Percentiles rank a stretch among this genome's conserved stretches.
Conservation (phyloP, 2,888 invertebrate genomes). For the Aphelenchoides bicaudatus region DNA sequence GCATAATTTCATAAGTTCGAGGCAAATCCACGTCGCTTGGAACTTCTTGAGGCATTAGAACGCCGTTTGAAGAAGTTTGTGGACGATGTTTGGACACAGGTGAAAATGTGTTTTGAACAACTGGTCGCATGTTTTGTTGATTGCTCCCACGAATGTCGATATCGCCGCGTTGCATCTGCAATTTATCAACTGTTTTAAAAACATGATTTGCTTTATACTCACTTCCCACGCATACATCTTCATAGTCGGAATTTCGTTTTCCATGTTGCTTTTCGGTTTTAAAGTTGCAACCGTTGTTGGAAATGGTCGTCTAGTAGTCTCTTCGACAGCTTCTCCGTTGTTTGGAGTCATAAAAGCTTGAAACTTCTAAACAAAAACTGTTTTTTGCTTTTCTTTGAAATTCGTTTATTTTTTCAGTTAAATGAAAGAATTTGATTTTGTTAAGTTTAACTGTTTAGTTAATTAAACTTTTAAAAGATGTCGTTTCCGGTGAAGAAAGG, state of each 20-base stretch:
- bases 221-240: conserved; percentile 7
- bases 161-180: conserved; percentile 15
- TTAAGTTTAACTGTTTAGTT: no score
- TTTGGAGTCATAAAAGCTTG: conserved; percentile 3
- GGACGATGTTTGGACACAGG: conserved; percentile 6
- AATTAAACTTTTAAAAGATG: no score
- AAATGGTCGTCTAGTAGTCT: background rate
- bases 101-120: background rate
- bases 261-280: no score
- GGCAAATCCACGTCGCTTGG: conserved; percentile 19
- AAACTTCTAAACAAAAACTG: no score
- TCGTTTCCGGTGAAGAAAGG: no score
- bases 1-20: conserved; percentile 5
- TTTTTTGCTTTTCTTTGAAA: no score
- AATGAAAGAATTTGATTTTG: no score
- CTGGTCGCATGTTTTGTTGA: background rate
- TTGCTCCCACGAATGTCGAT: conserved; percentile 14
- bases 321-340: background rate
- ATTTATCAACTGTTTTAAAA: background rate
- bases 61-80: conserved; percentile 2
- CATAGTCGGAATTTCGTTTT: conserved; percentile 15
- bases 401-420: no score
- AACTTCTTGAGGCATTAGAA: conserved; percentile 13
- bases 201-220: background rate
- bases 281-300: conserved; percentile 3